phyloP scores from a whole-genome alignment of 2,797 vertebrate genomes.

The Pitangus sulphuratus region DNA sequence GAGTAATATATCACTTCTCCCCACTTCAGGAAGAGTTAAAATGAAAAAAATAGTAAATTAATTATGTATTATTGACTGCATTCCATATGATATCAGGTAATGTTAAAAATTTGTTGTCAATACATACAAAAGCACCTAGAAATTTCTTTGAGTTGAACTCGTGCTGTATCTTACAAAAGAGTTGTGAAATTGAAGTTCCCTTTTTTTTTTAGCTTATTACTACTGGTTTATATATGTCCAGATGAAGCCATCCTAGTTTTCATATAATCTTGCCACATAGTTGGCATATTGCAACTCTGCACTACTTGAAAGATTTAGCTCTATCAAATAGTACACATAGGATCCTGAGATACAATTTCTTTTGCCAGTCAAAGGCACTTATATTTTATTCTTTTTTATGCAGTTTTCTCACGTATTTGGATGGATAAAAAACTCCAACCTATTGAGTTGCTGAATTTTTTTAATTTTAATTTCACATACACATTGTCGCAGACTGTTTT shows the following conservation, averaged over 20 bases:
- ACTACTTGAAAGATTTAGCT: not conserved
- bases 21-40: not conserved
- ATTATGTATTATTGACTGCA: not conserved
- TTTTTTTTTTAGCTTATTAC: not conserved
- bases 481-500: not conserved
- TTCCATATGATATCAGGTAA: not conserved
- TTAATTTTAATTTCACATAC: not conserved
- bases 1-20: not conserved
- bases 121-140: not conserved
- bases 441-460: not conserved
- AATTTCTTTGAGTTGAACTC: not conserved
- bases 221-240: not conserved
- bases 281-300: not conserved
- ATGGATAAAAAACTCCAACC: not conserved
- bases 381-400: not conserved
- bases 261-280: not conserved
- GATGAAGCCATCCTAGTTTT: not conserved
- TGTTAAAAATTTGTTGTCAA: not conserved
- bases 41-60: not conserved
- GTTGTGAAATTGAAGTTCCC: not conserved
- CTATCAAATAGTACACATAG: not conserved
- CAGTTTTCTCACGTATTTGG: not conserved
- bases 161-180: not conserved
- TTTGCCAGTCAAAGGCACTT: not conserved
- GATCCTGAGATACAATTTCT: slow-evolving; percentile 13